Evolutionary conservation across 2,797 vertebrate species (phyloP), one percentile per base, ranked within the genome.

Genomic region (Gadopsis marmoratus): DNA sequence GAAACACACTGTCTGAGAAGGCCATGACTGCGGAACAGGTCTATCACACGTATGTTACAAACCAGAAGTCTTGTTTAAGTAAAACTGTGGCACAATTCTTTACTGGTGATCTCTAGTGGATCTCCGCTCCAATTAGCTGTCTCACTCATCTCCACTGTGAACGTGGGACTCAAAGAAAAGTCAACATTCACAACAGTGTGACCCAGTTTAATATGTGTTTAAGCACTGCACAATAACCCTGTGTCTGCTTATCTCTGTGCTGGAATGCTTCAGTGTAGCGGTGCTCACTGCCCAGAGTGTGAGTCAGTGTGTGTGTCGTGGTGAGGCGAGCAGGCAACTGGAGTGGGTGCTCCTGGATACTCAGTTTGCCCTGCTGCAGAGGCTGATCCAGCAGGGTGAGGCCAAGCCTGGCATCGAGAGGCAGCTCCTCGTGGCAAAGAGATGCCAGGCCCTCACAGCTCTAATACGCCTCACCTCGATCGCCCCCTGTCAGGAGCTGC

Each of bases 301-400:
- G 91, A 93, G 93, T 89, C 91, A 91, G 89, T 90, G 94, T 88
- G 83, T 87, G 89, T 87, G 89, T 74, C 89, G 81, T 64, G 83
- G 90, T 1, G 82, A 87, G 79, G 88, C 75, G 72, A 77, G 85
- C 76, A 86, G 88, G 93, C 93, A 95, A 92, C 91, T 95, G 92
- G 92, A 94, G 88, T 93, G 92, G 92, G 84, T 91, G 64, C 84
- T 95, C 80, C 89, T 93, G 78, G 86, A 93, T 33, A 88, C 94
- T 82, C 92, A 92, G 76, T 95, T 94, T 16, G 84, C 92, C 74
- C 92, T 95, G 77, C 92, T 95, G 75, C 89, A 91, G 82, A 89
- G 89, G 74, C 90, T 95, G 74, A 63, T 91, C 87, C 89, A 92
- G 88, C 89, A 86, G 73, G 82, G 54, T 26, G 54, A 80, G 11